Base-by-base conservation (phyloP, 2,797 vertebrate genomes). In the Serranus cabrilla region DNA sequence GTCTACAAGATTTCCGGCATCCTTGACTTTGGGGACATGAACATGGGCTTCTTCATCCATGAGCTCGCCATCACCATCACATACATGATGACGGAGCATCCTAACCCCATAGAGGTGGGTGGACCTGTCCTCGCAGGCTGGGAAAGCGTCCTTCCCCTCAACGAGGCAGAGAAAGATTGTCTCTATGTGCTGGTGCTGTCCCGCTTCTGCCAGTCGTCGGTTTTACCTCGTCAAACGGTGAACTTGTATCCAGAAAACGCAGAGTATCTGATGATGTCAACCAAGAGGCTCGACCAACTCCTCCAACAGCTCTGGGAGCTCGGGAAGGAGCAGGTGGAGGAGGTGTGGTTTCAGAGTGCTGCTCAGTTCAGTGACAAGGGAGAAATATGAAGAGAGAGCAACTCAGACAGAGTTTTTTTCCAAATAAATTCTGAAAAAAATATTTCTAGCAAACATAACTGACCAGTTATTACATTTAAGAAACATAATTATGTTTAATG, bases 41-140 rank as follows among this genome's bases (percentile, higher is more conserved):
- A 95, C 82, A 91, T 84, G 0, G 97, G 97, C 6, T 98, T 91
- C 75, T 98, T 95, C 0, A 91, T 99, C 39, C 94, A 96, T 14
- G 98, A 99, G 83, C 92, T 95, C 0, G 97, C 98, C 0, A 97
- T 99, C 59, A 46, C 89, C 0, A 95, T 98, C 69, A 97, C 91
- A 96, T 98, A 99, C 83, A 96, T 98, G 97, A 99, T 98, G 97
- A 93, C 92, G 0, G 96, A 97, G 86, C 97, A 96, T 78, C 43
- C 93, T 0, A 83, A 89, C 1, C 96, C 97, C 0, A 7, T 98
- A 0, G 68, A 82, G 0, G 96, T 96, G 0, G 97, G 96, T 0
- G 96, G 97, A 0, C 94, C 96, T 0, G 49, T 99, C 40, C 92
- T 98, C 0, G 97, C 97, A 0, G 98, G 98, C n/a, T 99, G 96